These are phyloP conservation scores for Sarcophaga bullata DNA, from an alignment of 1,140 invertebrate species.

Conservation along the genomic window DNA sequence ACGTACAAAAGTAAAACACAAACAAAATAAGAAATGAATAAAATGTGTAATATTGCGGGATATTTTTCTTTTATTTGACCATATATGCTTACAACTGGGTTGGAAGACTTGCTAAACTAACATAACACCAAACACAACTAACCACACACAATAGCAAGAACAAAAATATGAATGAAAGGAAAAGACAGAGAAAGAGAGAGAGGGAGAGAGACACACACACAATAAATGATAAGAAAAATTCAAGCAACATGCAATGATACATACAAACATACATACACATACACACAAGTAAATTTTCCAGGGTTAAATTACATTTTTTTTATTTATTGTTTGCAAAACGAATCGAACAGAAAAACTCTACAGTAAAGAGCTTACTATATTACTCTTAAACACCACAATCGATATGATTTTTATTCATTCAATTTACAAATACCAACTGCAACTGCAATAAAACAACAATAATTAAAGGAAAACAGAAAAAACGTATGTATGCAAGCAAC, in stretches of 20 bases:
- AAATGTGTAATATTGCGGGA: not conserved
- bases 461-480: not conserved
- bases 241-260: no score
- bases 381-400: not conserved
- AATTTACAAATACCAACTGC: not conserved
- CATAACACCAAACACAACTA: not conserved
- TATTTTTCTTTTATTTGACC: not conserved
- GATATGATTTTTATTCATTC: not conserved
- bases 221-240: not conserved
- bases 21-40: slow-evolving; percentile 5
- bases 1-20: no score
- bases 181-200: not conserved
- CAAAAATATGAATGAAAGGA: not conserved
- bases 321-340: not conserved
- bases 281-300: not conserved
- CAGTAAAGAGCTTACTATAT: no score
- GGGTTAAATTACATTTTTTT: not conserved
- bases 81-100: not conserved
- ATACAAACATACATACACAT: no score
- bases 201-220: not conserved
- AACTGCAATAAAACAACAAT: not conserved
- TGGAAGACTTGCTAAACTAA: not conserved
- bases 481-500: not conserved
- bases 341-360: not conserved
- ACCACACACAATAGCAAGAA: not conserved